Evolutionary conservation across 2,113 vertebrate genomes (phyloP).

Genomic region (Macrotus californicus): DNA sequence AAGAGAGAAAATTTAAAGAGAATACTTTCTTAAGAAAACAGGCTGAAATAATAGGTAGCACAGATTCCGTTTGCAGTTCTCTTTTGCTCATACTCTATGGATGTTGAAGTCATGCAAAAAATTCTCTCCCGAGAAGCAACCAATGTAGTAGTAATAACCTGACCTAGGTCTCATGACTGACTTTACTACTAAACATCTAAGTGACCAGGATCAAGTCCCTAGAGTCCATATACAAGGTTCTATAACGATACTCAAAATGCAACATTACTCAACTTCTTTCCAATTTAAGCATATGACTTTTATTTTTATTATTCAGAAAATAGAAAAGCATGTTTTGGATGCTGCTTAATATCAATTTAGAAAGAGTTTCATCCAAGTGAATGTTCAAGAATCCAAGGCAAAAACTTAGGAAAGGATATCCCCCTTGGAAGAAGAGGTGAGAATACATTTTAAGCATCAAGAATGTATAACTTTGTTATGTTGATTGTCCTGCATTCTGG

Average conservation of each 20-base stretch:
- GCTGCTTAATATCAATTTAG: neutral
- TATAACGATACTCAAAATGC: neutral
- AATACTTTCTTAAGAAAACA: neutral
- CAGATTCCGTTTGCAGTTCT: neutral
- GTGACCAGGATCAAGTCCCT: neutral
- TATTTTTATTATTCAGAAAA: neutral
- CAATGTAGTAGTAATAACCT: neutral
- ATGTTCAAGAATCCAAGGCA: constrained; percentile 28
- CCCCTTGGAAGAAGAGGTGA: neutral
- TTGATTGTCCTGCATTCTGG: constrained; percentile 28
- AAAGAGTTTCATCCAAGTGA: neutral
- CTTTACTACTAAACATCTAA: neutral
- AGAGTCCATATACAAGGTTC: neutral
- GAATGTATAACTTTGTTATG: neutral
- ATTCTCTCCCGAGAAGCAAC: neutral
- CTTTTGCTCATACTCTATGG: neutral
- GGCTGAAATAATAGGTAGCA: neutral
- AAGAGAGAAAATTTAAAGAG: neutral
- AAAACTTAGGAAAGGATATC: neutral
- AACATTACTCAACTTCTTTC: neutral
- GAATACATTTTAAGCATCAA: constrained; percentile 34
- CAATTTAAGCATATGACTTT: neutral
- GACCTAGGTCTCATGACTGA: neutral
- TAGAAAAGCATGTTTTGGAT: neutral
- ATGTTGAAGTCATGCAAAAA: neutral